Evolutionary conservation across 2,888 invertebrate genomes (phyloP), one percentile per base, ranked within the genome.

Genomic region (Ophion slaviceki): DNA sequence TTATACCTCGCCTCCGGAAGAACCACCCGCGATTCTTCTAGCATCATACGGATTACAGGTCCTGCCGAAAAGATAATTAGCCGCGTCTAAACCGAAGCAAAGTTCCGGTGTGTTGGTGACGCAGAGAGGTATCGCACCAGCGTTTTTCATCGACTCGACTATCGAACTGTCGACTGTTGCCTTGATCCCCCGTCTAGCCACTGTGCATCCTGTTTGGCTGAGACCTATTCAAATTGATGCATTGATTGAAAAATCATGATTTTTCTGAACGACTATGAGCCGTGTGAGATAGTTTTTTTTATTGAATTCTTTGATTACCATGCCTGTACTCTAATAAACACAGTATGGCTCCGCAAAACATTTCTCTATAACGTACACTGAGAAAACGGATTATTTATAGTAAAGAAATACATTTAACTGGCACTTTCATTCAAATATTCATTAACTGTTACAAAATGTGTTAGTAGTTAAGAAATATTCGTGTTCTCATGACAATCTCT

Each of bases 91-190:
- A 94, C 95, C 95, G 92, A 95, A 89, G 90, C 96, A 96, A 68
- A 96, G 91, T 91, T 96, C 96, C 57, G 96, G 95, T 1, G 96
- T 95, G 89, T 96, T 96, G 2, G 96, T 96, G 4, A 96, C 94
- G 75, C 95, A 95, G 11, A 96, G 91, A 2, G 95, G 95, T 87
- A 96, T 96, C 20, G 95, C 96, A 10, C 96, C 96, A 68, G 96
- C 95, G 62, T 93, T 91, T 88, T 93, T 94, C 89, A 96, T 89
- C 14, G 93, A 88, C 11, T 91, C 88, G 1, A 96, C 95, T 2
- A 93, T 94, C 28, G 93, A 94, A 0, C 96, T 95, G 91, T 96
- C 96, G 40, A 91, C 89, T 0, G 92, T 89, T 0, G 96, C 95
- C 88, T 93, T 94, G 8, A 91, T 87, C 5, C 93, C 94, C 74